Base-by-base conservation (phyloP, 2,888 invertebrate genomes). In the Nomada goodeniana region DNA sequence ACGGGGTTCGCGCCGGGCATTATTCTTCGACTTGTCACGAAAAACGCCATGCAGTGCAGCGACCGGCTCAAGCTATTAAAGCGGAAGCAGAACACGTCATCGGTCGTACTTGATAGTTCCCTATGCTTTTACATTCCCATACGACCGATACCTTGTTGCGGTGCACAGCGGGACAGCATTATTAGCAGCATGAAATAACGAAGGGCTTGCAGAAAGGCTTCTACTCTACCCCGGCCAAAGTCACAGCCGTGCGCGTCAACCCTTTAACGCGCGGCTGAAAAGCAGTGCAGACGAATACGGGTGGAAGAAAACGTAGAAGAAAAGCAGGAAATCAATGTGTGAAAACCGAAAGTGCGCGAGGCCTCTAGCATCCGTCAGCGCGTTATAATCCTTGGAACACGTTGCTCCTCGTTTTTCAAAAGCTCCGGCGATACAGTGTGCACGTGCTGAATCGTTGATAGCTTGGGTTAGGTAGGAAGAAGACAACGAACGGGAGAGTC, bases 371-470 rank as follows among this genome's bases (percentile, higher is more conserved):
- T 63, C 29, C 71, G 42, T 78, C 69, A 75, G 65, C 69, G 72
- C 80, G 74, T 53, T 75, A 71, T 87, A 81, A 86, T 87, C 76
- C 60, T 18, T 23, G 59, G 59, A 68, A 59, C 78, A 76, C 79
- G 72, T 73, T 50, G 77, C 76, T 72, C 76, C 71, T 68, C 52
- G 68, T 76, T 79, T 83, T 75, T 81, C 77, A 84, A 80, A 84
- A 80, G 80, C 76, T 72, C 70, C 86, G 74, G 68, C 69, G 72
- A 76, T 65, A 64, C 86, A 71, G 36, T 71, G 87, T 84, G 89
- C 88, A 88, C 88, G 88, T 88, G 88, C 89, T 88, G 88, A 89
- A 89, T 89, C 80, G 84, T 68, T 83, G 88, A 81, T 84, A 80
- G 82, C 74, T 42, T 73, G 77, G 82, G 70, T 83, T 80, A 73